phyloP scores from a whole-genome alignment of 1,140 invertebrate genomes.

The Brachystomella parvula region DNA sequence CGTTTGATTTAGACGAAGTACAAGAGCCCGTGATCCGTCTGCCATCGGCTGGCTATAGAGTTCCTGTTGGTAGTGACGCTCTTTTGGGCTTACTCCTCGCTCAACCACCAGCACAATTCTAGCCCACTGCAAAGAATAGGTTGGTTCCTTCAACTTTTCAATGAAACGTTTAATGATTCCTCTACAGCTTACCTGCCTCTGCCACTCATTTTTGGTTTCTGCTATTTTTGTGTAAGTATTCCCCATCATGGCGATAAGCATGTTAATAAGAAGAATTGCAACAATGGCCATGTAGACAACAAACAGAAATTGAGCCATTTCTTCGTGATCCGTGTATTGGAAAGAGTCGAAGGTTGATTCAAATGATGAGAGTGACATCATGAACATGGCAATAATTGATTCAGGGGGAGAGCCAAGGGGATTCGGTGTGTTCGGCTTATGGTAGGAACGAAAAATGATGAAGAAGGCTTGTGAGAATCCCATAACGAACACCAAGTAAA shows the following conservation, averaged over 20 bases:
- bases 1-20: conserved; percentile 67
- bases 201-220: conserved; percentile 95
- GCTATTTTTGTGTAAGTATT: conserved; percentile 98
- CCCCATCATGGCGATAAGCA: conserved; percentile 99
- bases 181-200: conserved; percentile 66
- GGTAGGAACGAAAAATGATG: conserved; percentile 32
- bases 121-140: conserved; percentile 67
- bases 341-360: conserved; percentile 87
- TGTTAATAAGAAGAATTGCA: conserved; percentile 88
- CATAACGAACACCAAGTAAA: conserved; percentile 93
- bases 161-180: too few relatives aligned
- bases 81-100: conserved; percentile 78
- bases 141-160: too few relatives aligned
- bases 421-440: conserved; percentile 47
- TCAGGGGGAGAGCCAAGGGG: conserved; percentile 83
- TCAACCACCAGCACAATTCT: conserved; percentile 94
- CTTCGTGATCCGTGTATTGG: conserved; percentile 75
- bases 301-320: conserved; percentile 80
- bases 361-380: conserved; percentile 95
- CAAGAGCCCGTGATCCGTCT: conserved; percentile 62
- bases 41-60: conserved; percentile 94
- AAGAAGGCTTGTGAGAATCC: conserved; percentile 88
- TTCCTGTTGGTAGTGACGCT: conserved; percentile 72
- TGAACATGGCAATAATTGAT: conserved; percentile 91
- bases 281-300: conserved; percentile 95